A percentile compares a stretch with the other conserved stretches of the same genome.
Evolutionary conservation across 1,140 invertebrate genomes (phyloP).

Genomic region (Drosophila sucinea): DNA sequence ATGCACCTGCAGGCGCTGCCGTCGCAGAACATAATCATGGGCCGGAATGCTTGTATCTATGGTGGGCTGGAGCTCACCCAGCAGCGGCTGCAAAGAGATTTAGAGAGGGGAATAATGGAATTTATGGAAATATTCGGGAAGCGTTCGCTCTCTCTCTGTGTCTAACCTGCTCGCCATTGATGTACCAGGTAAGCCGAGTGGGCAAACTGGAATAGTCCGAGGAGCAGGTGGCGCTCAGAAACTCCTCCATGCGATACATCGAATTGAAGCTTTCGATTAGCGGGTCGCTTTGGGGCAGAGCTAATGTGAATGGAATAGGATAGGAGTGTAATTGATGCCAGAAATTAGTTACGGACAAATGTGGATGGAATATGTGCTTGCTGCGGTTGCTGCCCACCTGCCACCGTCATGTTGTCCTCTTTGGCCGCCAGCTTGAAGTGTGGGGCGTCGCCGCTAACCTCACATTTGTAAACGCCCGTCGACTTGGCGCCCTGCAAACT

Average conservation of each 20-base stretch:
- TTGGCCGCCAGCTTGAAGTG: constrained; percentile 85
- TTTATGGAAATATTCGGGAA: background rate
- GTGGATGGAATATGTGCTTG: constrained; percentile 29
- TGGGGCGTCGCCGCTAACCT: constrained; percentile 87
- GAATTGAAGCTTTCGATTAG: constrained; percentile 84
- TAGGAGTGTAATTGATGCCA: constrained; percentile 4
- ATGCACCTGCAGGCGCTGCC: constrained; percentile 73
- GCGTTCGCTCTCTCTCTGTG: background rate
- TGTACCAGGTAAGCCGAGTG: constrained; percentile 86
- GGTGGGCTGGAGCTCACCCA: constrained; percentile 71
- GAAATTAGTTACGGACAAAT: constrained; percentile 32
- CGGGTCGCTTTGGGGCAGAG: constrained; percentile 85
- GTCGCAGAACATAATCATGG: constrained; percentile 75
- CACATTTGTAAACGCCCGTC: constrained; percentile 86
- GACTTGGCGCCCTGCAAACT: constrained; percentile 84
- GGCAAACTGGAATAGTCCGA: constrained; percentile 86
- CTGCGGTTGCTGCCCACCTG: constrained; percentile 83
- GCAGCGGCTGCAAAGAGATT: constrained; percentile 49
- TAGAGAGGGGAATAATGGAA: background rate
- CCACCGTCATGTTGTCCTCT: constrained; percentile 86
- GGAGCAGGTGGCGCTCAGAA: constrained; percentile 85
- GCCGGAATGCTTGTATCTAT: constrained; percentile 76
- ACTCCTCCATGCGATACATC: constrained; percentile 85
- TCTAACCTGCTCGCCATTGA: constrained; percentile 85
- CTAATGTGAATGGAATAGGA: constrained; percentile 60